These are phyloP conservation scores for Brachyptera putata DNA, from an alignment of 2,888 invertebrate species.

Conservation along the genomic window DNA sequence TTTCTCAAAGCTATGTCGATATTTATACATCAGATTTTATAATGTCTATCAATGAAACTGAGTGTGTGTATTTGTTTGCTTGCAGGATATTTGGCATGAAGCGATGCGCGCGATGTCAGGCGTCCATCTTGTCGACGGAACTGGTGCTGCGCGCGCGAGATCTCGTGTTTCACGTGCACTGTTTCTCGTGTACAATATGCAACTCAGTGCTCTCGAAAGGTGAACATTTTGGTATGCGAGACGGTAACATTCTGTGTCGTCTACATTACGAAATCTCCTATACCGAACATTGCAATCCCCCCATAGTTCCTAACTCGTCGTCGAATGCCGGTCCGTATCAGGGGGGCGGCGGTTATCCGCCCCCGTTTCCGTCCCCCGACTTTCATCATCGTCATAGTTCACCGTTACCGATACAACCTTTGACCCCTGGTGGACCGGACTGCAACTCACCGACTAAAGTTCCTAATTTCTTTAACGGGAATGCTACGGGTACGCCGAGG, in stretches of 20 bases:
- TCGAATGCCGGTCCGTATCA: slow-evolving; percentile 12
- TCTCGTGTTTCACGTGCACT: slow-evolving; percentile 89
- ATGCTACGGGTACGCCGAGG: slow-evolving; percentile 56
- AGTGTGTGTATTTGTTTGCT: too few species aligned
- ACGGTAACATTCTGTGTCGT: slow-evolving; percentile 84
- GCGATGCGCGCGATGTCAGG: slow-evolving; percentile 85
- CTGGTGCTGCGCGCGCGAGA: slow-evolving; percentile 93
- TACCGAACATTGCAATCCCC: slow-evolving; percentile 8
- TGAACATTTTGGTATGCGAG: slow-evolving; percentile 90
- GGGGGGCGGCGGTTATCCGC: slow-evolving; percentile 24
- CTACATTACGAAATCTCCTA: slow-evolving; percentile 54
- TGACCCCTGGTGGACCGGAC: slow-evolving; percentile 45
- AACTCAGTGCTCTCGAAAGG: slow-evolving; percentile 84
- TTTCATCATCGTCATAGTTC: slow-evolving; percentile 43
- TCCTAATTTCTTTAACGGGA: slow-evolving; percentile 54
- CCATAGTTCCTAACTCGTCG: background rate
- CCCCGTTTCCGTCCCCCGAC: slow-evolving; percentile 53
- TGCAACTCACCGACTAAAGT: slow-evolving; percentile 48
- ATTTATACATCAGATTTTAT: too few species aligned
- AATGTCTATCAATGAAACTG: too few species aligned
- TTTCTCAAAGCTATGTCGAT: too few species aligned
- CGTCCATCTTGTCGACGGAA: slow-evolving; percentile 83
- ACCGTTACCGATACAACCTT: slow-evolving; percentile 55
- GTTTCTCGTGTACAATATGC: slow-evolving; percentile 90
- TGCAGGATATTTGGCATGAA: slow-evolving; percentile 85